Percentiles rank a stretch among this genome's conserved stretches.
Conservation (phyloP, 2,888 invertebrate genomes). For the Zhengitettix transpicula region DNA sequence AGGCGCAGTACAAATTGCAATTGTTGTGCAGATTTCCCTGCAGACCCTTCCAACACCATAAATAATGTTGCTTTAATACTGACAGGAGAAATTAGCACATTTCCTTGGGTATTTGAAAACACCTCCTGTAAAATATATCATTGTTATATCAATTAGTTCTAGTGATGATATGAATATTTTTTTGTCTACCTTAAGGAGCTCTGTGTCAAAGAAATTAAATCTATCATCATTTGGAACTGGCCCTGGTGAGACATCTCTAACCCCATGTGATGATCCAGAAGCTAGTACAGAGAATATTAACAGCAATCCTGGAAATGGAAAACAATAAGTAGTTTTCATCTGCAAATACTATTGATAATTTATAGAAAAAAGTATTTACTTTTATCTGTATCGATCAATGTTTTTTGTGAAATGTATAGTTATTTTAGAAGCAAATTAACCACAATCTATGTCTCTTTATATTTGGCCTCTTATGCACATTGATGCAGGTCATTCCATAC, state of each 20-base stretch:
- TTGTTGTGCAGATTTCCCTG: conserved; percentile 36
- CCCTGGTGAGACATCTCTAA: neutral
- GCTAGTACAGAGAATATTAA: too few species aligned
- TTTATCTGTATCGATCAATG: too few species aligned
- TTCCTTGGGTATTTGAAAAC: conserved; percentile 23
- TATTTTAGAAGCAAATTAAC: too few species aligned
- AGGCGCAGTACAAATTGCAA: conserved; percentile 38
- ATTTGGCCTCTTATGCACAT: too few species aligned
- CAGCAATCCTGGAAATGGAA: too few species aligned
- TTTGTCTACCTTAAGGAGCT: conserved; percentile 29
- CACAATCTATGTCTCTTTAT: too few species aligned
- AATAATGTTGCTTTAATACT: conserved; percentile 44
- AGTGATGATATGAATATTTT: neutral
- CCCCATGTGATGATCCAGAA: too few species aligned
- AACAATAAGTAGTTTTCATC: too few species aligned
- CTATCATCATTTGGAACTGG: conserved; percentile 17
- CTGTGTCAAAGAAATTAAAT: conserved; percentile 37
- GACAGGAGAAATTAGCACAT: conserved; percentile 46
- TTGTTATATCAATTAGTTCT: neutral
- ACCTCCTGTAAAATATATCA: conserved; percentile 21
- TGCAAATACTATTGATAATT: too few species aligned
- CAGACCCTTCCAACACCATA: conserved; percentile 43
- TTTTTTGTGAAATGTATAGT: too few species aligned
- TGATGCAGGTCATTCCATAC: too few species aligned
- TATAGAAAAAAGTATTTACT: too few species aligned